Base-by-base conservation (phyloP, 2,113 vertebrate genomes). In the Xiphophorus maculatus region DNA sequence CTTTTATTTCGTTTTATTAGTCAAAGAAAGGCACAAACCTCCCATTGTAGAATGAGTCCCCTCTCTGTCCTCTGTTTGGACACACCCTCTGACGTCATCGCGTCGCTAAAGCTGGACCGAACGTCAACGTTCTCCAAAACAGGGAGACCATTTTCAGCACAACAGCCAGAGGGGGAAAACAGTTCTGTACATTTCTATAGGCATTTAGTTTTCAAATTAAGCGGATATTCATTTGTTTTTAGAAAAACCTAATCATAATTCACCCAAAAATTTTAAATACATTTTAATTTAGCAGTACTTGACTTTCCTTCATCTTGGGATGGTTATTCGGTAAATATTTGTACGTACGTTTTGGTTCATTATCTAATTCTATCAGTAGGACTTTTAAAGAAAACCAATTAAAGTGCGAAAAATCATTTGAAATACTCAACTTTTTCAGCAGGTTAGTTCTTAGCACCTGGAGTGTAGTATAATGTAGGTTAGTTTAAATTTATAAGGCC, bases 21-120 rank as follows among this genome's bases (percentile, higher is more conserved):
- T 62, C 30, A n/a, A 80, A 68, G 22, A 40, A 84, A 81, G 83
- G 75, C 75, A 93, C 91, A 27, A 91, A 93, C 92, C 92, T 93
- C 91, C 92, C 93, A 93, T 94, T 85, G 85, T 81, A 63, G 83
- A 89, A 75, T 89, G 83, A 91, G 76, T 91, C 86, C 69, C 74
- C 48, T 79, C 84, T 88, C 89, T 74, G 89, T 75, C 88, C 87
- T 93, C 80, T 74, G 80, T 76, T 28, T 78, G 63, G 88, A 79
- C 80, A 80, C 93, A 80, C 91, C 92, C 88, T 51, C 82, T 81
- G 79, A 90, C 85, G 91, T 89, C 85, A 88, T 1, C 42, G 0
- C 87, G 73, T 5, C 0, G 30, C 8, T 5, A 42, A 64, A 63
- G 74, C 37, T 79, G 0, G 65, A 11, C 14, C 22, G 44, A 68